Evolutionary conservation across 2,888 invertebrate genomes (phyloP).

Genomic region (Latheticus oryzae): DNA sequence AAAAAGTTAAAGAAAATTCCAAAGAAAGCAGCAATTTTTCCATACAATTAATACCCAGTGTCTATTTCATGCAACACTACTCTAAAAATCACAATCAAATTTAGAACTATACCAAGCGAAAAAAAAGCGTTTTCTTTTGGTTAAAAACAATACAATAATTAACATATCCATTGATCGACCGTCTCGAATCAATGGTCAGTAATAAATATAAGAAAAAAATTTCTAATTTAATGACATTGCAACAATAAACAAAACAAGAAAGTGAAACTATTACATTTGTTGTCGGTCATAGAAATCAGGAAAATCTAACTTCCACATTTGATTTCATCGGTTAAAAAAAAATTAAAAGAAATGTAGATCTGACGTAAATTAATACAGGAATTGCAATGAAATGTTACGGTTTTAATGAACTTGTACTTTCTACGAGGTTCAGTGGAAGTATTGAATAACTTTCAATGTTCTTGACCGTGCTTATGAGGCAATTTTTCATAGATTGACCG

Average conservation of each 20-base stretch:
- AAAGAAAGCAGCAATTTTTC: no score
- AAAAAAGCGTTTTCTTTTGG: no score
- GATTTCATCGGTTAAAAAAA: conserved; percentile 9
- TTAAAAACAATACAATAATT: conserved; percentile 5
- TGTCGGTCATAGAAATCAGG: conserved; percentile 22
- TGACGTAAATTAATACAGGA: conserved; percentile 6
- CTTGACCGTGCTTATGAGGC: conserved; percentile 15
- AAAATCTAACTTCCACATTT: conserved; percentile 26
- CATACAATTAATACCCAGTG: no score
- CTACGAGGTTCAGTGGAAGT: conserved; percentile 14
- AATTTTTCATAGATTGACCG: conserved; percentile 4
- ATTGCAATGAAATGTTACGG: conserved; percentile 3
- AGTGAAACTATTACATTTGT: conserved; percentile 24
- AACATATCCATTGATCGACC: conserved; percentile 3
- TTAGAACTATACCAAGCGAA: neutral
- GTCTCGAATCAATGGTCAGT: conserved; percentile 10
- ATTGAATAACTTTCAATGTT: conserved; percentile 28
- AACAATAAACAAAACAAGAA: conserved; percentile 24
- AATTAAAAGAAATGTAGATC: conserved; percentile 1
- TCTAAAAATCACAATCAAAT: neutral
- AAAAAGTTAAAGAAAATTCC: no score
- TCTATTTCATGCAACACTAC: no score
- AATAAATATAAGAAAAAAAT: conserved; percentile 11
- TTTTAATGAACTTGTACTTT: conserved; percentile 37
- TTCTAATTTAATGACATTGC: conserved; percentile 24